Evolutionary conservation across 2,113 vertebrate genomes (phyloP), one percentile per base, ranked within the genome.

Genomic region (Dromaius novaehollandiae): DNA sequence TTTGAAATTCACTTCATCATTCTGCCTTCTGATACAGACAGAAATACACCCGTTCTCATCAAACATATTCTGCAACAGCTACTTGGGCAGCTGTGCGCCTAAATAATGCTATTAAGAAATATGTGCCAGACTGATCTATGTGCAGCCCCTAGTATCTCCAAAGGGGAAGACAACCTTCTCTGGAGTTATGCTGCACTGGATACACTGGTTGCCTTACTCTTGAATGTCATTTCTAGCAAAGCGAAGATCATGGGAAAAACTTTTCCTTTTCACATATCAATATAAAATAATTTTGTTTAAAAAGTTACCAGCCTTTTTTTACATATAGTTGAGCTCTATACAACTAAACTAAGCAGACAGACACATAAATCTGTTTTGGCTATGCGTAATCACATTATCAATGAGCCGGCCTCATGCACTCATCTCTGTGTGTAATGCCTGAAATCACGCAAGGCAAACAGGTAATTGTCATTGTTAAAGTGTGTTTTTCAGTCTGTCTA

Each of bases 91-190:
- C 36, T 21, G 25, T 2, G 38, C 11, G 4, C 7, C 42, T 9
- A 28, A 13, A 4, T 0, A 5, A 1, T 0, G 0, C 48, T 3
- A 21, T 1, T 25, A 21, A 51, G 24, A 71, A 58, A 50, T 3
- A 4, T 3, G 1, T 0, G 6, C 38, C 3, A 18, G 5, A n/a
- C 32, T 56, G n/a, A n/a, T 9, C 40, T 9, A 8, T 0, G 7
- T 1, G 40, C 40, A 16, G 13, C 13, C 15, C 26, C 16, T 7
- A 34, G 4, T 1, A 48, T 15, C 16, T 5, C 17, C 3, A 6
- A 3, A 38, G 24, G 8, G 30, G 16, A 34, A 26, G 13, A 19
- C 1, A 3, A 3, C 1, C 19, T 42, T n/a, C 44, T 10, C 64
- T 36, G 6, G 9, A 58, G 46, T 18, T 5, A 38, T 0, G 56